Evolutionary conservation across 2,113 vertebrate species (phyloP).

Genomic region (Xiphorhynchus elegans): DNA sequence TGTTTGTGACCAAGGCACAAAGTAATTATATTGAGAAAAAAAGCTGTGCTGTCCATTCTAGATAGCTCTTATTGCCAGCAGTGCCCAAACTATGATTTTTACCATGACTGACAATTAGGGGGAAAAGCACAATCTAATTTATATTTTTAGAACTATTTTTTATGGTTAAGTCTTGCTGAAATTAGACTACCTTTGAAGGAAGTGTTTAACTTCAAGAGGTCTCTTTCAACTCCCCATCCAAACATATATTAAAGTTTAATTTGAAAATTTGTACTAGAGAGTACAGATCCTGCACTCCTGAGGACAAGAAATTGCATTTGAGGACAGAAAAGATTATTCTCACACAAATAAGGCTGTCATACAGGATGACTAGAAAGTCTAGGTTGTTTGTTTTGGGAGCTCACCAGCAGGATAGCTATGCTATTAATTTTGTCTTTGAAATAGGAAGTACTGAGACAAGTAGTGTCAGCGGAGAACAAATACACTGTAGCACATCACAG

Average conservation of each 20-base stretch:
- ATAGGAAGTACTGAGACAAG: neutral
- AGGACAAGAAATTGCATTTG: neutral
- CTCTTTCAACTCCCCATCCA: neutral
- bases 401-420: neutral
- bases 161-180: neutral
- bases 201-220: neutral
- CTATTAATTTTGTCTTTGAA: neutral
- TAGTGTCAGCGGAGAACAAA: neutral
- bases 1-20: neutral
- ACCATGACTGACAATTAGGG: neutral
- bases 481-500: neutral
- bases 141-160: neutral
- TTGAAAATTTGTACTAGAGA: neutral
- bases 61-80: neutral
- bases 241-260: conserved; percentile 31
- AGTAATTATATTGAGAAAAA: neutral
- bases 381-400: neutral
- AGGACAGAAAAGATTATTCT: neutral
- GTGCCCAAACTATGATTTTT: neutral
- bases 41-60: neutral
- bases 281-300: neutral
- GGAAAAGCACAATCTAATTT: neutral
- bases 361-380: neutral
- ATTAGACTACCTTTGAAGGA: neutral
- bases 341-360: conserved; percentile 14